phyloP scores from a whole-genome alignment of 2,888 invertebrate genomes.

The Aproaerema taeniolella region DNA sequence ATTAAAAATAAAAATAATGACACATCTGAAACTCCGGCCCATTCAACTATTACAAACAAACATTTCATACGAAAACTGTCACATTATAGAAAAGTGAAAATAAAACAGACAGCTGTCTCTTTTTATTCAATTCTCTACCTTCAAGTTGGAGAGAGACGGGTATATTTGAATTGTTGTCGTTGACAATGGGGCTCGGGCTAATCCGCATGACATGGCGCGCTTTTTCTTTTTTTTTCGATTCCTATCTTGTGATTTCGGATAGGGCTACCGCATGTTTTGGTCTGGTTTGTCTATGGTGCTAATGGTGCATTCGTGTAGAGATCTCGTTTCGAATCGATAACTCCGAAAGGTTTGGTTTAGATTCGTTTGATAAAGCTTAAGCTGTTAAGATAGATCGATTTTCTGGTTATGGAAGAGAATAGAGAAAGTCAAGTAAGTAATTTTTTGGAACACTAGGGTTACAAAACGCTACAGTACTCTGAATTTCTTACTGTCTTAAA shows the following conservation, averaged over 20 bases:
- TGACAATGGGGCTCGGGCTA: constrained; percentile 61
- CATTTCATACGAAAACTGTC: constrained; percentile 72
- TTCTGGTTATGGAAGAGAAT: background rate
- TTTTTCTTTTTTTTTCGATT: constrained; percentile 53
- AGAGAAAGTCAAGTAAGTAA: no score
- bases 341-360: constrained; percentile 44
- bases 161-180: constrained; percentile 63
- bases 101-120: constrained; percentile 53
- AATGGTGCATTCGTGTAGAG: constrained; percentile 66
- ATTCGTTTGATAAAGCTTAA: constrained; percentile 37
- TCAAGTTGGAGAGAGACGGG: constrained; percentile 48
- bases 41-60: constrained; percentile 67
- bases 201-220: constrained; percentile 67
- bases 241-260: constrained; percentile 64
- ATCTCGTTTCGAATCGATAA: constrained; percentile 50
- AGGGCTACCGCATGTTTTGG: constrained; percentile 53
- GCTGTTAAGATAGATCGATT: constrained; percentile 10
- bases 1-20: constrained; percentile 68
- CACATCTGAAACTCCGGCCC: constrained; percentile 51
- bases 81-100: constrained; percentile 72
- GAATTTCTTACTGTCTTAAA: no score
- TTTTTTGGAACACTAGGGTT: no score
- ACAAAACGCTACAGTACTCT: no score
- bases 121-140: constrained; percentile 26
- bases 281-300: constrained; percentile 48